Conservation (phyloP, 2,888 invertebrate species). For the Drosophila quinaria region DNA sequence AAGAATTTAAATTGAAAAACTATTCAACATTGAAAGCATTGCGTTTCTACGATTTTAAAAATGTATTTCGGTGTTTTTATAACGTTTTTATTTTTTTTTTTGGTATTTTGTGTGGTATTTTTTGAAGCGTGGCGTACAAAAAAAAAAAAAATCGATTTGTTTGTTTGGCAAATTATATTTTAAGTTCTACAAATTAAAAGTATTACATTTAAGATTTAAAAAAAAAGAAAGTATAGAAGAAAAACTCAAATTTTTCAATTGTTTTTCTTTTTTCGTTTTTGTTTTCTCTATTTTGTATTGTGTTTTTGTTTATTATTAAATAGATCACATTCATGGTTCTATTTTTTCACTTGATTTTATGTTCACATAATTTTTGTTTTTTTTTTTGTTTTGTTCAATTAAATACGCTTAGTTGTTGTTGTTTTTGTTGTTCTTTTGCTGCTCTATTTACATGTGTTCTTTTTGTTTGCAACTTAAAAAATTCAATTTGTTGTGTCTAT, state of each 20-base stretch:
- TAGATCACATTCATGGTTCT: constrained; percentile 85
- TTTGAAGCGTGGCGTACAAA: constrained; percentile 47
- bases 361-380: constrained; percentile 68
- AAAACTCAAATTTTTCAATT: constrained; percentile 38
- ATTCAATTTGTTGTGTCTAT: constrained; percentile 30
- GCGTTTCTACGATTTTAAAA: constrained; percentile 36
- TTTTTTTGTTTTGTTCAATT: constrained; percentile 38
- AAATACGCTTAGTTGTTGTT: constrained; percentile 43
- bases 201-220: constrained; percentile 33
- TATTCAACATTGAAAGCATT: constrained; percentile 50
- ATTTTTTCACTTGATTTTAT: constrained; percentile 80
- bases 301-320: constrained; percentile 69
- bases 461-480: constrained; percentile 21
- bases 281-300: constrained; percentile 46
- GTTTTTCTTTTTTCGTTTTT: constrained; percentile 36
- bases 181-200: constrained; percentile 69
- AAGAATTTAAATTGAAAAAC: constrained; percentile 1
- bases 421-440: constrained; percentile 24
- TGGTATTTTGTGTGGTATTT: constrained; percentile 7
- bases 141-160: constrained; percentile 44
- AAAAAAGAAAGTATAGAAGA: neutral
- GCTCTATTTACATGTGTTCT: constrained; percentile 45
- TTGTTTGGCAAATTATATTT: constrained; percentile 49
- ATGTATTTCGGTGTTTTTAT: constrained; percentile 5
- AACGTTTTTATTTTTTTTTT: constrained; percentile 7